Evolutionary conservation across 2,888 invertebrate genomes (phyloP), one percentile per base, ranked within the genome.

Genomic region (Magallana nippona): DNA sequence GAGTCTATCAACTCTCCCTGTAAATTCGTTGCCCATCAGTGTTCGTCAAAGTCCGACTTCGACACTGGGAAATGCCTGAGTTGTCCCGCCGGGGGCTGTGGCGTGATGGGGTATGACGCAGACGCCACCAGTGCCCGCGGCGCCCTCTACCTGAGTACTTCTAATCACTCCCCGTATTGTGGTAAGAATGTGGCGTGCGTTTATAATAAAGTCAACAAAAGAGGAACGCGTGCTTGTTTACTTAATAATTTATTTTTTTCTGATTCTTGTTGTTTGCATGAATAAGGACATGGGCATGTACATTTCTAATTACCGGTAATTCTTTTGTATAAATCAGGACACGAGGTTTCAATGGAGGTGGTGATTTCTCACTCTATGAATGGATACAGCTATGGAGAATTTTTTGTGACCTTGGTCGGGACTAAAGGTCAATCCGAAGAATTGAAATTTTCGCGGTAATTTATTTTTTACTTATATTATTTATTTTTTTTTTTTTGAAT

Each of bases 101-200:
- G 90, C 2, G 63, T 86, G 15, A 91, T 92, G 91, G 92, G 92
- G 27, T 91, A 88, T 81, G 85, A 91, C 56, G 89, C 91, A 3
- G 86, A 87, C 44, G 79, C 84, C 56, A 84, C 84, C 5, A 27
- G 83, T 1, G 85, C 86, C 19, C 84, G 85, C 10, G 92, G 92
- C 79, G 82, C 86, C 0, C 90, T 86, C 85, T 92, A 89, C 82
- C 87, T 92, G 13, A 90, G 89, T 58, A 92, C 92, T 10, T 87
- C 89, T 0, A 86, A 85, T 19, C 55, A 84, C 2, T 19, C 85
- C 0, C 90, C 90, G 10, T 92, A 86, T 80, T 92, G 92, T 86
- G 91, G 91, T 91, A 86, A 78, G 89, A 62, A 57, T 13, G 22
- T n/a, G 3, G 44, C 44, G 5, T 63, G 15, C 5, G 13, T 32